Base-by-base conservation (phyloP, 2,113 vertebrate species). In the Salvator merianae region DNA sequence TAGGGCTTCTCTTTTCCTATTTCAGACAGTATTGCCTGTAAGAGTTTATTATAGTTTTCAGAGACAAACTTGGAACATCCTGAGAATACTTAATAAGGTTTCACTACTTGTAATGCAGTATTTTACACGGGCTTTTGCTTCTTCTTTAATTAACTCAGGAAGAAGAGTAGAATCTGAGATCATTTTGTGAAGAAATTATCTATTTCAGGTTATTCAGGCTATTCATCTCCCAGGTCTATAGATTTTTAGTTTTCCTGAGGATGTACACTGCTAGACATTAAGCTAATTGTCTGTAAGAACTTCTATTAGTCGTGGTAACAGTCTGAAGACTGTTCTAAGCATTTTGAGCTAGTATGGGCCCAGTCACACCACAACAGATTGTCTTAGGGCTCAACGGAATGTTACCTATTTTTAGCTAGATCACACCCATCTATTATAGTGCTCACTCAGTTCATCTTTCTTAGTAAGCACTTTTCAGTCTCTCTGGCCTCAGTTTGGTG, bases 41-140 rank as follows among this genome's bases (percentile, higher is more conserved):
- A 34, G 71, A n/a, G n/a, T 74, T 4, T 62, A 71, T 38, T 79
- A 9, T 75, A 80, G 16, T 77, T 85, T 85, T 68, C 36, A 78
- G 16, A 7, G 63, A 68, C 66, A 59, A 83, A 36, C 38, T 26
- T 66, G 32, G 36, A 81, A 0, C 0, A 43, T 81, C 2, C 9
- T 62, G 3, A 69, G 69, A 88, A 84, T 69, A 50, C 38, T 85
- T 82, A 8, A 90, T 72, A 72, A 73, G 16, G n/a, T 50, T 43
- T 22, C 24, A 36, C 53, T 63, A 22, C 1, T 63, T 87, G 18
- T 79, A 79, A 72, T 68, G 16, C 50, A 76, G 8, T 72, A 32
- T 82, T 87, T 81, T 84, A n/a, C 4, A 72, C 36, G 26, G 34
- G 1, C 0, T 77, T 81, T 68, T 38, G 47, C 50, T 87, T 20